Base-by-base conservation (phyloP, 1,140 invertebrate species). In the Danaus melanippus region DNA sequence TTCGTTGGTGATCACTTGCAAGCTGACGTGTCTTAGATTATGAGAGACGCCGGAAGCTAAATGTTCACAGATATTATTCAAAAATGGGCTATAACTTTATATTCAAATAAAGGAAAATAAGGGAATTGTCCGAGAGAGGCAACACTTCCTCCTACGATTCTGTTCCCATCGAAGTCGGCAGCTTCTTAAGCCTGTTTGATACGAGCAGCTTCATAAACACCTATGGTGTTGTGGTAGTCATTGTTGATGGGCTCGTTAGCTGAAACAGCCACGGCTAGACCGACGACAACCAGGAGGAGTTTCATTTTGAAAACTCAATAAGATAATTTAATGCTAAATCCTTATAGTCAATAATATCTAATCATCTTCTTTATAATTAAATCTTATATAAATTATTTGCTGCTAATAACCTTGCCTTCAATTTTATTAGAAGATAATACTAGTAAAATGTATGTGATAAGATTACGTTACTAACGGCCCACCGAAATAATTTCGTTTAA, bases 1-100 rank as follows among this genome's bases (percentile, higher is more conserved):
- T 10, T 9, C 7, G 47, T 56, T 56, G 42, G 54, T 50, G 54
- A 64, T 64, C 6, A 67, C 53, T 50, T 48, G 62, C n/a, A 67
- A 32, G 12, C 43, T 52, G 32, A 56, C 66, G 9, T 67, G 59
- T 9, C 53, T 52, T 46, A 58, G 64, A 39, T 48, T 50, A 9
- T 10, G 15, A 8, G 17, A 40, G 46, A 63, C 57, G 0, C 47
- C 54, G 9, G 42, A n/a, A 17, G n/a, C 64, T 66, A 17, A 42
- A 53, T n/a, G 5, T 53, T 12, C 2, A 46, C 2, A 42, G 32
- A 40, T 21, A 47, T 21, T 9, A 40, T 39, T 48, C 2, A 39
- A 10, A 15, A 21, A 12, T 12, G 8, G 8, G 2, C 4, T 42
- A 39, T n/a, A 39, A 39, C 3, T 43, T 15, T 43, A 9, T 32